Percentiles rank a stretch among this genome's conserved stretches.
These are phyloP conservation scores for Nibea albiflora DNA, from an alignment of 2,113 vertebrate genomes.

Conservation along the genomic window DNA sequence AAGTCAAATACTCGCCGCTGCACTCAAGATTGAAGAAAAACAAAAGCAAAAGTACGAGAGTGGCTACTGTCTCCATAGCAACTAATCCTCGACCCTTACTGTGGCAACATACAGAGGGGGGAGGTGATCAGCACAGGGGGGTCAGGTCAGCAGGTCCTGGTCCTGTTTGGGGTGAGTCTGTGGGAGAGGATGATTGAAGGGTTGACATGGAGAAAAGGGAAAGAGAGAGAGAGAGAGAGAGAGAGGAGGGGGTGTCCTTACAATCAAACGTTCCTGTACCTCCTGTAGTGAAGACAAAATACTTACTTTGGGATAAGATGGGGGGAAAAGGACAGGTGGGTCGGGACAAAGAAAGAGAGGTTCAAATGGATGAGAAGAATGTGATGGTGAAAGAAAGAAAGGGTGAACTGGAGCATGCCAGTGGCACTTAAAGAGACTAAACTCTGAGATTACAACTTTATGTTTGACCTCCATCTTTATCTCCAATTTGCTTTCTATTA, in stretches of 20 bases:
- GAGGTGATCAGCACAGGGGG: constrained; percentile 65
- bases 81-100: constrained; percentile 77
- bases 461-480: neutral
- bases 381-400: constrained; percentile 7
- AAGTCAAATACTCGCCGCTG: constrained; percentile 37
- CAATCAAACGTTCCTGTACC: constrained; percentile 37
- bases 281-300: constrained; percentile 56
- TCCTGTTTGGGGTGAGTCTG: constrained; percentile 48
- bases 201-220: constrained; percentile 18
- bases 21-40: constrained; percentile 61
- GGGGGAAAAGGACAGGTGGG: neutral
- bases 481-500: neutral
- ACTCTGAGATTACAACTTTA: constrained; percentile 15
- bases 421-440: constrained; percentile 29
- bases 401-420: neutral
- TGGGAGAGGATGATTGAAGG: constrained; percentile 51
- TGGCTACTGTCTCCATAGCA: constrained; percentile 78
- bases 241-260: neutral
- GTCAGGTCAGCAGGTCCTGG: constrained; percentile 64
- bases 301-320: constrained; percentile 26
- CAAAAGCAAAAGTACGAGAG: constrained; percentile 62
- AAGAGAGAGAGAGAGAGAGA: neutral
- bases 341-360: constrained; percentile 2
- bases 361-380: constrained; percentile 7
- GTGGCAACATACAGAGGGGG: constrained; percentile 66